Base-by-base conservation (phyloP, 2,113 vertebrate species). In the Nipponia nippon region DNA sequence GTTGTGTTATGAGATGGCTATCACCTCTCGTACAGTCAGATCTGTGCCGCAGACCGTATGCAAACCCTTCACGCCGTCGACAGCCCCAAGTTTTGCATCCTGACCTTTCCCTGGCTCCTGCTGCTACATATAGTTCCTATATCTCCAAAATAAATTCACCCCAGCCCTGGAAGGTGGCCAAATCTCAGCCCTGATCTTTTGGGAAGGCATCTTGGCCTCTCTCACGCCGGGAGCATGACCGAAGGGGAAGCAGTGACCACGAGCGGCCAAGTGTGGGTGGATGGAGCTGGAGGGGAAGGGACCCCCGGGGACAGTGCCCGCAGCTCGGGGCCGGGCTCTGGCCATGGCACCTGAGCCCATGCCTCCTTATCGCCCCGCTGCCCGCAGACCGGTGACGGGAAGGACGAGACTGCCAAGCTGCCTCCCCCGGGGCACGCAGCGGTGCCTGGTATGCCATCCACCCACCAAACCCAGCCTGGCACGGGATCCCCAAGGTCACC, bases 161-260 rank as follows among this genome's bases (percentile, higher is more conserved):
- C 58, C 56, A 65, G 79, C 13, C 34, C 72, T 98, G 96, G 92
- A 95, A 69, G 70, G 44, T 1, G 0, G 80, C 93, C 92, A 95
- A 80, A 13, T n/a, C 62, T 76, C 87, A 96, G 83, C 53, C 25
- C 44, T 76, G 69, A 79, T 87, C 90, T 87, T 93, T 58, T 9
- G 32, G 58, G 72, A 77, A 80, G 50, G 87, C 11, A 6, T 7
- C 52, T 83, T 36, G 67, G 86, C 71, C 81, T 90, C 49, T 95
- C 89, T 95, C 87, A 62, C 0, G 2, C 71, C 8, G 7, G 75
- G 56, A 87, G 44, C 18, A 9, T 0, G 7, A 40, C 49, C 3
- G 13, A 82, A 92, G 53, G 8, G 9, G 0, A 2, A 80, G n/a
- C 0, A 0, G 67, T 5, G 55, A 49, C 38, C 8, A 1, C 3